These are phyloP conservation scores for Tachina grossa DNA, from an alignment of 2,888 invertebrate genomes.

Conservation along the genomic window DNA sequence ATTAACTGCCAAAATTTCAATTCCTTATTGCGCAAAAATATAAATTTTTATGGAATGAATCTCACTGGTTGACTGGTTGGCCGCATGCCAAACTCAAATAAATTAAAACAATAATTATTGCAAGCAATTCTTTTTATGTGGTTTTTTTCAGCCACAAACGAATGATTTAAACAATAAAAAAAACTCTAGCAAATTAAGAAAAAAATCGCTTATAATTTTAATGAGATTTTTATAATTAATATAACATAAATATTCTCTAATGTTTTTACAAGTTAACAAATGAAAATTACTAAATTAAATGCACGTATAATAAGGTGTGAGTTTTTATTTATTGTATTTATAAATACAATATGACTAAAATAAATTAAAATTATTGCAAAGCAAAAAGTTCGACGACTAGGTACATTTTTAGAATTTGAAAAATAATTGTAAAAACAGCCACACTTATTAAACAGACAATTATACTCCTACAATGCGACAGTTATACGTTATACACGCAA, in stretches of 20 bases:
- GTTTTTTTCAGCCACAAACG: constrained; percentile 7
- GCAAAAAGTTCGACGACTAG: background rate
- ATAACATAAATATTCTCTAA: background rate
- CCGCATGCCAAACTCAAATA: constrained; percentile 55
- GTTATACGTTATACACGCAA: too few relatives aligned
- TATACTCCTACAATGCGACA: background rate
- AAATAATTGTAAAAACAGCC: constrained; percentile 40
- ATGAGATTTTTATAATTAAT: background rate
- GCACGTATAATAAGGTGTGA: constrained; percentile 63
- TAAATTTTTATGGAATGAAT: constrained; percentile 62
- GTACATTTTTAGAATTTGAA: constrained; percentile 36
- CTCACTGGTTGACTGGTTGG: constrained; percentile 27
- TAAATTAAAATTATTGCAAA: constrained; percentile 4
- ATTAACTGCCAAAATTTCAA: constrained; percentile 53
- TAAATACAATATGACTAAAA: constrained; percentile 12
- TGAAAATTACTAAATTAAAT: constrained; percentile 51
- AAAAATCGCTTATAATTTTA: constrained; percentile 28
- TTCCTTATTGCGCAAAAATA: constrained; percentile 62
- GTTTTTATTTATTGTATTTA: constrained; percentile 7
- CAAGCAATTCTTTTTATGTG: constrained; percentile 8
- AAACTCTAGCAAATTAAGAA: background rate
- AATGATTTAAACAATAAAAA: constrained; percentile 14
- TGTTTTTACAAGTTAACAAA: constrained; percentile 13
- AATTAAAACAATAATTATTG: constrained; percentile 46
- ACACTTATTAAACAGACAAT: too few relatives aligned